Evolutionary conservation across 2,113 vertebrate genomes (phyloP).

Genomic region (Podarcis muralis): DNA sequence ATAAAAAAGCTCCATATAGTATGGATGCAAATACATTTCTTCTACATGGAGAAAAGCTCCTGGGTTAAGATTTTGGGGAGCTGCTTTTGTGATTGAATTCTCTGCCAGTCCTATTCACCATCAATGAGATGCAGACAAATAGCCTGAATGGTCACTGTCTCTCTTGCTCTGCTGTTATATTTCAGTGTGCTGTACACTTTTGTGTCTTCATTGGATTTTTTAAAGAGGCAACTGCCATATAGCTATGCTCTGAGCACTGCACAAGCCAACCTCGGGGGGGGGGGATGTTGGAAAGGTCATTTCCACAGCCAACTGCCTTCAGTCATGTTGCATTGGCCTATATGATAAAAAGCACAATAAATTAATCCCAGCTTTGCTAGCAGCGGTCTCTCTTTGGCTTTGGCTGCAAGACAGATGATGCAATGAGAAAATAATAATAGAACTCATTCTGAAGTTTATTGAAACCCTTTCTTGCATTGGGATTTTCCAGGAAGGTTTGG

Average conservation of each 20-base stretch:
- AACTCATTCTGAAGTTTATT: not conserved
- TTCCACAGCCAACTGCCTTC: conserved; percentile 4
- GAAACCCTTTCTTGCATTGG: not conserved
- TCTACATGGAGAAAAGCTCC: not conserved
- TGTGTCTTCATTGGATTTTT: conserved; percentile 44
- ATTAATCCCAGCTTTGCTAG: not conserved
- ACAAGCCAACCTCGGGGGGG: conserved; percentile 28
- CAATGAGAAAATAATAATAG: not conserved
- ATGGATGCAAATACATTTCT: not conserved
- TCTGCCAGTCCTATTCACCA: conserved; percentile 38
- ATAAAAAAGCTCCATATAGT: not conserved
- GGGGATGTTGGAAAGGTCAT: conserved; percentile 48
- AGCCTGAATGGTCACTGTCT: conserved; percentile 7
- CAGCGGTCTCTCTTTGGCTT: conserved; percentile 14
- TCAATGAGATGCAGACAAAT: conserved; percentile 6
- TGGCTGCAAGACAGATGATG: conserved; percentile 5
- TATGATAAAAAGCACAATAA: conserved; percentile 22
- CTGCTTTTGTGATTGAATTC: conserved; percentile 41
- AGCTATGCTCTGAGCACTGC: conserved; percentile 23
- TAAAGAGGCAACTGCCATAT: conserved; percentile 37
- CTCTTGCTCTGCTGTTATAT: conserved; percentile 27
- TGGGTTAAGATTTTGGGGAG: conserved; percentile 10
- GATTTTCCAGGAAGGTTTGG: not conserved
- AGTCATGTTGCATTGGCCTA: not conserved
- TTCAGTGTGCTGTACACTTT: conserved; percentile 15